Base-by-base conservation (phyloP, 2,113 vertebrate genomes). In the Kryptolebias marmoratus region DNA sequence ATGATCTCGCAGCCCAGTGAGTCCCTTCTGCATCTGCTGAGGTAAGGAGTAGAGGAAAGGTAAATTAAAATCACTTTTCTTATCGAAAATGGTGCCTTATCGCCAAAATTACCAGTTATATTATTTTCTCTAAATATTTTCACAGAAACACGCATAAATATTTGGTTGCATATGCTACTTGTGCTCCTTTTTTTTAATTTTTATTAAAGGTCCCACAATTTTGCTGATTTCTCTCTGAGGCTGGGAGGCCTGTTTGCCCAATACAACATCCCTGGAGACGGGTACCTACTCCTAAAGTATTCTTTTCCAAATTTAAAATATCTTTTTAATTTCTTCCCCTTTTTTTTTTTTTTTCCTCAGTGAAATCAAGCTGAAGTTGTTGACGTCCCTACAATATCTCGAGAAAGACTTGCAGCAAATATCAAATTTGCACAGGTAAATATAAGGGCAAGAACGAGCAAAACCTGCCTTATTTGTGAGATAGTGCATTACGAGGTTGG, bases 251-350 rank as follows among this genome's bases (percentile, higher is more conserved):
- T 96, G 42, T 89, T 83, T 65, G 85, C 82, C 59, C 84, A 94
- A 18, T 96, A 95, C 77, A 87, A 87, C 80, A 89, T 95, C 83
- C 91, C 93, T 75, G 95, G 95, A 88, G 90, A 95, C 81, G 91
- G 92, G 95, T 95, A 89, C 30, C 48, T 60, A 9, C 28, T 67
- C 5, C 27, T 48, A 0, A 48, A n/a, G 9, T 18, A 7, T 53
- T 65, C 49, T 49, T 16, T 53, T 28, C 7, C 39, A 3, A 13
- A 48, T 27, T 36, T 48, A 27, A 57, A 44, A 36, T 39, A 76
- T 18, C 36, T 52, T 45, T 39, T 62, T 12, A 53, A 5, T 60
- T 61, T 49, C 15, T 0, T 6, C 3, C 53, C 47, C 5, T 53
- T 2, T 45, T 49, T 47, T 32, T 47, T 58, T 44, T 44, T 16